phyloP scores from a whole-genome alignment of 2,797 vertebrate species.

The Lycodopsis pacificus region DNA sequence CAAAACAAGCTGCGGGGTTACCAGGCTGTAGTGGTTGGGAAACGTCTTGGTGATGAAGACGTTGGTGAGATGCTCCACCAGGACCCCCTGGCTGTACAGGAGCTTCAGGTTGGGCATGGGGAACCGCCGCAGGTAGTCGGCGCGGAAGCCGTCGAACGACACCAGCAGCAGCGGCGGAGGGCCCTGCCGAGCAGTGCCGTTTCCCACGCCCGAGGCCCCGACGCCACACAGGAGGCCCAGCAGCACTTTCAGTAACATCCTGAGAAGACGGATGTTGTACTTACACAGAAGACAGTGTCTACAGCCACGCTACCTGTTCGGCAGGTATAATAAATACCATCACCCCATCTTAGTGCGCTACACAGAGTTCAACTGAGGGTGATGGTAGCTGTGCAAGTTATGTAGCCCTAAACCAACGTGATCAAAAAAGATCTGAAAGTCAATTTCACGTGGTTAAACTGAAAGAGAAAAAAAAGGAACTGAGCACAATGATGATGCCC shows the following conservation, averaged over 20 bases:
- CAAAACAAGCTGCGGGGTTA: conserved; percentile 46
- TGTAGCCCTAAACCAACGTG: neutral
- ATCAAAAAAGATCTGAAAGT: too few species aligned
- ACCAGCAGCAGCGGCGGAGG: conserved; percentile 88
- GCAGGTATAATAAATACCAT: too few species aligned
- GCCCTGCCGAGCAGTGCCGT: neutral
- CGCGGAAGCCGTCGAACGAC: conserved; percentile 96
- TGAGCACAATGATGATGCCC: neutral
- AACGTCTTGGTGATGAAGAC: conserved; percentile 97
- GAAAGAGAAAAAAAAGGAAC: neutral
- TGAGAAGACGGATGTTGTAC: conserved; percentile 1
- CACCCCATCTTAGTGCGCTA: too few species aligned
- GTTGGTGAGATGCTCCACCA: conserved; percentile 91
- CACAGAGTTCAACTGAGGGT: too few species aligned
- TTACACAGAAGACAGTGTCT: too few species aligned
- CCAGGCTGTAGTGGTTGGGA: conserved; percentile 97
- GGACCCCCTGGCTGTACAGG: conserved; percentile 88
- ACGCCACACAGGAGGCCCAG: conserved; percentile 64
- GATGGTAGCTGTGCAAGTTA: too few species aligned
- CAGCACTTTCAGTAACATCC: conserved; percentile 67
- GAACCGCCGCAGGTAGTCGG: conserved; percentile 92
- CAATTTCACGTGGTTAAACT: too few species aligned
- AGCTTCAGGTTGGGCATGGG: conserved; percentile 89
- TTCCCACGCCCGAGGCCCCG: conserved; percentile 55
- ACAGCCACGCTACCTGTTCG: too few species aligned